Conservation (phyloP, 2,888 invertebrate genomes). For the Hofmannophila pseudospretella region DNA sequence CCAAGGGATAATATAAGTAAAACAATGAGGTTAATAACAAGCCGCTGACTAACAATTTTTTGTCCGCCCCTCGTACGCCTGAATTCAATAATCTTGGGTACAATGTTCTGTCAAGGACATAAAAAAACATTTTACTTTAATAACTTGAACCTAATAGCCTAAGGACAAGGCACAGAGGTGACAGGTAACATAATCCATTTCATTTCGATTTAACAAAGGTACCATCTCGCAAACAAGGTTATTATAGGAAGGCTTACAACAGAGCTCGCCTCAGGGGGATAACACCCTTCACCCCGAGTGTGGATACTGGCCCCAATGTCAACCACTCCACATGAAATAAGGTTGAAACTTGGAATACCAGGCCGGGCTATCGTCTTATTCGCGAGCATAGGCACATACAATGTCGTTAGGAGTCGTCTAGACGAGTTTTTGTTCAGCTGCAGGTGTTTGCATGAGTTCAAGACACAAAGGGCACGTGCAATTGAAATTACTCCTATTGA, state of each 20-base stretch:
- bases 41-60: too few relatives aligned
- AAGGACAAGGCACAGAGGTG: too few relatives aligned
- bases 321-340: conserved; percentile 23
- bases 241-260: conserved; percentile 2
- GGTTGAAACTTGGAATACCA: conserved; percentile 30
- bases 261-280: neutral
- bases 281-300: neutral
- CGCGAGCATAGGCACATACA: conserved; percentile 32
- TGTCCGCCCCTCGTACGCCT: too few relatives aligned
- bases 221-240: neutral
- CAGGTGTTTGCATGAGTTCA: conserved; percentile 28
- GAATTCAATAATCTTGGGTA: too few relatives aligned
- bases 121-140: too few relatives aligned
- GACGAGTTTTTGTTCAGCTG: conserved; percentile 56
- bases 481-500: too few relatives aligned
- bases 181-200: conserved; percentile 1
- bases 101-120: too few relatives aligned
- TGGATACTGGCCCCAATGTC: conserved; percentile 7
- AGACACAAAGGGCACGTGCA: too few relatives aligned
- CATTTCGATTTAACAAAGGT: neutral
- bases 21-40: too few relatives aligned
- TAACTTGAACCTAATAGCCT: too few relatives aligned
- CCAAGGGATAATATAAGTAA: too few relatives aligned
- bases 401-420: conserved; percentile 46
- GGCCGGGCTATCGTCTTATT: conserved; percentile 31